Evolutionary conservation across 2,113 vertebrate genomes (phyloP).

Genomic region (Takifugu bimaculatus): DNA sequence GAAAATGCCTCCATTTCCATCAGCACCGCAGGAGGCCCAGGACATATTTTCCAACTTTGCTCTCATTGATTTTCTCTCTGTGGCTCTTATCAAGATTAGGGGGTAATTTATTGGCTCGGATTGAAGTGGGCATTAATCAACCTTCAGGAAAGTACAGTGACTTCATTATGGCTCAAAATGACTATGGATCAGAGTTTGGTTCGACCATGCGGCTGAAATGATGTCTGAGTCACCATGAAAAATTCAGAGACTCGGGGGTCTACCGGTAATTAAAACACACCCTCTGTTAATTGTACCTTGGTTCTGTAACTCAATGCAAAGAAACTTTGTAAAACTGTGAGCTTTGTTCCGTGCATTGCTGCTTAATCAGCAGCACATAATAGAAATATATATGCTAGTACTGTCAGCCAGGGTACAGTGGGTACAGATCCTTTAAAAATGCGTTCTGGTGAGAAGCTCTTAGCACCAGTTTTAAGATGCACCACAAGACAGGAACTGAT

Average conservation of each 20-base stretch:
- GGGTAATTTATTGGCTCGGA: constrained; percentile 60
- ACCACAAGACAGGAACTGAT: too few relatives aligned
- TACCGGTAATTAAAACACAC: too few relatives aligned
- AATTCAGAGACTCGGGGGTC: not conserved
- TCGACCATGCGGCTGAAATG: constrained; percentile 2
- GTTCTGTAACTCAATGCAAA: too few relatives aligned
- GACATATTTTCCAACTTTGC: constrained; percentile 52
- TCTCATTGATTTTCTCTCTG: constrained; percentile 63
- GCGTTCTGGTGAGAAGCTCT: too few relatives aligned
- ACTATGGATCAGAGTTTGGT: constrained; percentile 19
- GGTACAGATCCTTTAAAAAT: too few relatives aligned
- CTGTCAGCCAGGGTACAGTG: too few relatives aligned
- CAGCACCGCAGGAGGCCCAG: constrained; percentile 50
- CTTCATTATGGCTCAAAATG: constrained; percentile 47
- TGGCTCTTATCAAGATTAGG: constrained; percentile 74
- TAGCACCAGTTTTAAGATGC: too few relatives aligned
- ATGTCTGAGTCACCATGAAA: constrained; percentile 8
- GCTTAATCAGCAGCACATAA: not conserved
- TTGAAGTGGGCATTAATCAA: constrained; percentile 68
- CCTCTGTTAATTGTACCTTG: too few relatives aligned
- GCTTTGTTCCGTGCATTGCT: too few relatives aligned
- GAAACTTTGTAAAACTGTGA: too few relatives aligned
- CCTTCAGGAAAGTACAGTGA: constrained; percentile 45
- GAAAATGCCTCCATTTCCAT: constrained; percentile 64
- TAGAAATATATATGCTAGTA: not conserved